Base-by-base conservation (phyloP, 2,113 vertebrate species). In the Mola mola region DNA sequence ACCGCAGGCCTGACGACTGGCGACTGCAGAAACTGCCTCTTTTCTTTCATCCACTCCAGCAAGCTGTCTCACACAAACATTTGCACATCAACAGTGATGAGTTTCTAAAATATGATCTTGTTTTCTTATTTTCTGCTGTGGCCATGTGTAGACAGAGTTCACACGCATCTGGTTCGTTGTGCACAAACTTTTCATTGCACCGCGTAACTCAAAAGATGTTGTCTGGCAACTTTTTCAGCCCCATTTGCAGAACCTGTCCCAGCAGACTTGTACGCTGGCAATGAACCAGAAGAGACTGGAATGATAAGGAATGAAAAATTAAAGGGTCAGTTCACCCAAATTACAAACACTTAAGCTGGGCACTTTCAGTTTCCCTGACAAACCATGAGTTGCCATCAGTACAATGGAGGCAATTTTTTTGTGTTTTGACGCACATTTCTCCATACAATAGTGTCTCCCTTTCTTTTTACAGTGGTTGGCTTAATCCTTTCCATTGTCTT, bases 121-220 rank as follows among this genome's bases (percentile, higher is more conserved):
- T n/a, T n/a, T n/a, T n/a, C n/a, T n/a, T n/a, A n/a, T n/a, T 24
- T n/a, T 72, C 2, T 71, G 53, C 66, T 75, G 69, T 75, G 56
- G 71, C 21, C 51, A 20, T 34, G 67, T 8, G 53, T 48, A 44
- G 52, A n/a, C 10, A 6, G 19, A 38, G 42, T 64, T 66, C 22
- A 63, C 22, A 38, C 37, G 49, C 10, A 11, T 55, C 34, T 16
- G 36, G 59, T 38, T 22, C n/a, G n/a, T n/a, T n/a, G n/a, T n/a
- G n/a, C n/a, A n/a, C n/a, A n/a, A n/a, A n/a, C n/a, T n/a, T n/a
- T n/a, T n/a, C n/a, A n/a, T n/a, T n/a, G n/a, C n/a, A n/a, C n/a
- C n/a, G n/a, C n/a, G n/a, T n/a, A n/a, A n/a, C n/a, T n/a, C n/a
- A n/a, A n/a, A n/a, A n/a, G n/a, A n/a, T n/a, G n/a, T n/a, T n/a